Evolutionary conservation across 2,888 invertebrate species (phyloP).

Genomic region (Ophonus ardosiacus): DNA sequence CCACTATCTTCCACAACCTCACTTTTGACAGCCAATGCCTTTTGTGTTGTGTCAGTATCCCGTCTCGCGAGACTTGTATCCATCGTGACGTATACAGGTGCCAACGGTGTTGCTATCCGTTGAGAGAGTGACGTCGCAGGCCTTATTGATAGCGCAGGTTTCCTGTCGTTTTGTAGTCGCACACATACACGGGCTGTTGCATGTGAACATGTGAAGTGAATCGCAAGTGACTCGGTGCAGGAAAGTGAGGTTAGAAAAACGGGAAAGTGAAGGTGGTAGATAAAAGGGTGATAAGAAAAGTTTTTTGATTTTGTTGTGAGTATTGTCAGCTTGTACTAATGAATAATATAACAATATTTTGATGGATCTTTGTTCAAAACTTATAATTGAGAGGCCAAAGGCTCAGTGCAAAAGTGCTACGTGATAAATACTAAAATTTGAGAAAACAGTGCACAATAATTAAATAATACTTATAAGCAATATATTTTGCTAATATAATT

Average conservation of each 20-base stretch:
- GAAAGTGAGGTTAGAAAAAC: background rate
- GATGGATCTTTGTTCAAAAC: no score
- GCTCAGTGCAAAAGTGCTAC: no score
- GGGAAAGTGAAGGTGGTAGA: background rate
- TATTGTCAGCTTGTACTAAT: no score
- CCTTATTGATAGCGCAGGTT: conserved; percentile 50
- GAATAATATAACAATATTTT: no score
- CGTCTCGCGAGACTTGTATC: background rate
- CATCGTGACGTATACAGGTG: conserved; percentile 18
- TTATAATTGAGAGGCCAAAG: no score
- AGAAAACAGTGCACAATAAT: no score
- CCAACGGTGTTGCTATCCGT: conserved; percentile 9
- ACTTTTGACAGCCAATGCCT: background rate
- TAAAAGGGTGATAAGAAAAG: background rate
- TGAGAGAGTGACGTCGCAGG: conserved; percentile 21
- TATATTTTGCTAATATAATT: no score
- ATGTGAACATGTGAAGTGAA: background rate
- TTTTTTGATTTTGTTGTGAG: no score
- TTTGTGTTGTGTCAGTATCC: background rate
- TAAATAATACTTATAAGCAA: no score
- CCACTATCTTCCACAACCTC: background rate
- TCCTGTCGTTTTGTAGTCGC: conserved; percentile 41
- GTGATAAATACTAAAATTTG: no score
- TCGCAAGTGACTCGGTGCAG: background rate
- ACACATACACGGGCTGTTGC: background rate